Evolutionary conservation across 2,888 invertebrate genomes (phyloP).

Genomic region (Cheilosia pagana): DNA sequence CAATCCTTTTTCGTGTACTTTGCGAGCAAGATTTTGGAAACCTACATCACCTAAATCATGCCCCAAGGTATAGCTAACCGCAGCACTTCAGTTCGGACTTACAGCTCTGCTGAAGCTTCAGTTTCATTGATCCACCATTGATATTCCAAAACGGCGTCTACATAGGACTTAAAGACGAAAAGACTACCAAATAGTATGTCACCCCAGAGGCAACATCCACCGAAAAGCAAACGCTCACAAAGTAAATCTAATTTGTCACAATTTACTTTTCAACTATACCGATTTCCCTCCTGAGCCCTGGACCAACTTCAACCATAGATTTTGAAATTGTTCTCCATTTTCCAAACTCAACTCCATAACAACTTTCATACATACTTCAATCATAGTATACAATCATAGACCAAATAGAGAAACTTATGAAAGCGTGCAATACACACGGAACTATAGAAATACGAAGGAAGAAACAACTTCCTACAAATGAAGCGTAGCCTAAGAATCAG

Average conservation of each 20-base stretch:
- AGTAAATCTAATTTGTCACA: constrained; percentile 5
- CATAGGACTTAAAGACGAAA: too few species aligned
- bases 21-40: too few species aligned
- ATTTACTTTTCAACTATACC: not conserved
- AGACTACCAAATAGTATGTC: not conserved
- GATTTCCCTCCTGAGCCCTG: not conserved
- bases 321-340: constrained; percentile 8
- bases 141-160: too few species aligned
- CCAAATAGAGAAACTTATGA: constrained; percentile 13
- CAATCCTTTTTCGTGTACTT: too few species aligned
- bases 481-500: constrained; percentile 6
- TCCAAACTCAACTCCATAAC: constrained; percentile 11
- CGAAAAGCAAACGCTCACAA: not conserved
- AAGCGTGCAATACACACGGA: constrained; percentile 10
- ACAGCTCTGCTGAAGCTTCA: too few species aligned
- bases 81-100: too few species aligned
- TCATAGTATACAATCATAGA: not conserved
- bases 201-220: not conserved
- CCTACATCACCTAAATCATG: too few species aligned
- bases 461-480: constrained; percentile 1
- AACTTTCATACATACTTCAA: constrained; percentile 1
- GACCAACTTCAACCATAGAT: not conserved
- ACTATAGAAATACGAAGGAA: not conserved
- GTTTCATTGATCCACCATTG: too few species aligned
- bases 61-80: too few species aligned